Base-by-base conservation (phyloP, 2,888 invertebrate species). In the Cantharis nigra region DNA sequence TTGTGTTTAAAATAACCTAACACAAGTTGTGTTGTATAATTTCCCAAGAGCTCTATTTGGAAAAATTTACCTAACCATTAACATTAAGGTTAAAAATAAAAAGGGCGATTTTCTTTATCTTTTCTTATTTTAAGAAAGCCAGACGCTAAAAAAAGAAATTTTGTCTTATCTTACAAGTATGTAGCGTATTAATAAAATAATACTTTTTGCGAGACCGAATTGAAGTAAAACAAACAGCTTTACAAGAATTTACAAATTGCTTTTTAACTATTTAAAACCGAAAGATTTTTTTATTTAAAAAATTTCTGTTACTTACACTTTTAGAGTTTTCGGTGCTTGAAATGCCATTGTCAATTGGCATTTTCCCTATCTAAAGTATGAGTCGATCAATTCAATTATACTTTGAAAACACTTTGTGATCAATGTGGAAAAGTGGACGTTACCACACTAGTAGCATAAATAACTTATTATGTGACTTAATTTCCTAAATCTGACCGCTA, bases 1-100 rank as follows among this genome's bases (percentile, higher is more conserved):
- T 74, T 63, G 49, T 70, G 64, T 70, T 75, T 70, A 64, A 70
- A 75, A 65, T 63, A 30, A 67, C 62, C 30, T 64, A 75, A 70
- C 70, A 20, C 30, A 64, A 74, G 69, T 71, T 75, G 70, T 71
- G 64, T 71, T 71, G 69, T 71, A 49, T 75, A 75, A 75, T 75
- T 75, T 75, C 75, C 75, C 75, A 70, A 1, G 70, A 65, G 75
- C 20, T 49, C 75, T 65, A 75, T 75, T 64, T 64, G 30, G 14
- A 9, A 65, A 33, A 70, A 71, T 65, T 49, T 75, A 64, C 63
- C 64, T 65, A 75, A 64, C 49, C 63, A 33, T 71, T 69, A 75
- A 70, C 20, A 20, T 20, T 67, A 23, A 67, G 23, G 65, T 23
- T 10, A 23, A 67, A 20, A 67, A 67, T 23, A 67, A 67, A 67